A percentile compares a stretch with the other conserved stretches of the same genome.
Conservation (phyloP, 1,140 invertebrate species). For the Tetragonula clypearis region DNA sequence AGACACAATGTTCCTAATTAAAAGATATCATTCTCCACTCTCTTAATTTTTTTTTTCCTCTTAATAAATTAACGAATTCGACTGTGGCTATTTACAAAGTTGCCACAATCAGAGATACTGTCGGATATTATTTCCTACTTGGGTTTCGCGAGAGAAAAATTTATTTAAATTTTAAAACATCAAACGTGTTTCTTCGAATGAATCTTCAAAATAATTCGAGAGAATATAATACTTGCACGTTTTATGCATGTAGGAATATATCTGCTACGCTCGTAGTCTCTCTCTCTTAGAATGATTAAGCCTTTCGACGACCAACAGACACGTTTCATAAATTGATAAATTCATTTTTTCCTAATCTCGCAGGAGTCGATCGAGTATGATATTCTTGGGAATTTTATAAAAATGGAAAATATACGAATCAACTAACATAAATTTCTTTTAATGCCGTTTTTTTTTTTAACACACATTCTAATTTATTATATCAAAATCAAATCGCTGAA, state of each 20-base stretch:
- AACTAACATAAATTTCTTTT: not conserved
- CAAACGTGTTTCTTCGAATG: not conserved
- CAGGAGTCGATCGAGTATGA: too few relatives aligned
- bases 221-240: not conserved
- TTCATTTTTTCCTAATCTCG: not conserved
- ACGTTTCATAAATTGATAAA: not conserved
- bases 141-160: not conserved
- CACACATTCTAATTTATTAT: not conserved
- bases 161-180: not conserved
- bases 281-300: not conserved
- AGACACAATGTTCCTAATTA: not conserved
- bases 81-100: not conserved
- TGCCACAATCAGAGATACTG: not conserved
- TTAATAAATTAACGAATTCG: not conserved
- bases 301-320: not conserved
- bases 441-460: too few relatives aligned
- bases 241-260: not conserved
- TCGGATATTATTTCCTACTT: not conserved
- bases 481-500: not conserved
- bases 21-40: not conserved
- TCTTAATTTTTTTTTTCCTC: not conserved
- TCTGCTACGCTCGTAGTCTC: not conserved
- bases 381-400: not conserved
- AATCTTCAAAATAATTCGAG: too few relatives aligned
- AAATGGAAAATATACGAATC: not conserved